These are phyloP conservation scores for Otis tarda DNA, from an alignment of 2,113 vertebrate genomes.

Conservation along the genomic window DNA sequence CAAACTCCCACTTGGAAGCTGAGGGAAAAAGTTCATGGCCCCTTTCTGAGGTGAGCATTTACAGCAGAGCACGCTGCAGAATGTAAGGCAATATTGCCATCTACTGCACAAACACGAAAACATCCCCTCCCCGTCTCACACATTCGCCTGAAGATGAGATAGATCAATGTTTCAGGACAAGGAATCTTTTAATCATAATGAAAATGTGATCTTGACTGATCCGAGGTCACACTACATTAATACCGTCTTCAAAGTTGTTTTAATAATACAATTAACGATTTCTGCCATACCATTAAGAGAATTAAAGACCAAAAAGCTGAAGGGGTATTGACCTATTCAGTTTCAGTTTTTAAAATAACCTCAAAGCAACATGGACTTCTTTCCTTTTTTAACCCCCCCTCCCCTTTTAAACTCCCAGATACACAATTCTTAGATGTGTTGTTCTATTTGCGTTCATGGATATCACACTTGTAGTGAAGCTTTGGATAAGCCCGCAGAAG, in stretches of 20 bases:
- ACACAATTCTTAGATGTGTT: slow-evolving; percentile 1
- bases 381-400: background rate
- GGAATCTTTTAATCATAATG: slow-evolving; percentile 42
- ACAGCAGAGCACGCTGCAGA: background rate
- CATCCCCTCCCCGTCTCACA: background rate
- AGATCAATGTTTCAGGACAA: slow-evolving; percentile 26
- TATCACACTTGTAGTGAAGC: background rate
- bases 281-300: slow-evolving; percentile 29
- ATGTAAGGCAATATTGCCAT: slow-evolving; percentile 73
- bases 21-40: slow-evolving; percentile 60
- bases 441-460: background rate
- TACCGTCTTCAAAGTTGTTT: slow-evolving; percentile 20
- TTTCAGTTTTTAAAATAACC: slow-evolving; percentile 25
- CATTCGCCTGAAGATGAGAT: background rate
- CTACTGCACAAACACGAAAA: background rate
- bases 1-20: background rate
- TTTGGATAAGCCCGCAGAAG: slow-evolving; percentile 11
- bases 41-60: slow-evolving; percentile 36
- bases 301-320: slow-evolving; percentile 36
- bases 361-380: background rate
- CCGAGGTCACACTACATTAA: slow-evolving; percentile 32
- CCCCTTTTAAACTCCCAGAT: background rate
- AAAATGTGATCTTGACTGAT: slow-evolving; percentile 40
- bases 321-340: slow-evolving; percentile 34
- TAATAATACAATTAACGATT: slow-evolving; percentile 36